A percentile compares a stretch with the other conserved stretches of the same genome.
Conservation (phyloP, 2,888 invertebrate species). For the Bombylius major region DNA sequence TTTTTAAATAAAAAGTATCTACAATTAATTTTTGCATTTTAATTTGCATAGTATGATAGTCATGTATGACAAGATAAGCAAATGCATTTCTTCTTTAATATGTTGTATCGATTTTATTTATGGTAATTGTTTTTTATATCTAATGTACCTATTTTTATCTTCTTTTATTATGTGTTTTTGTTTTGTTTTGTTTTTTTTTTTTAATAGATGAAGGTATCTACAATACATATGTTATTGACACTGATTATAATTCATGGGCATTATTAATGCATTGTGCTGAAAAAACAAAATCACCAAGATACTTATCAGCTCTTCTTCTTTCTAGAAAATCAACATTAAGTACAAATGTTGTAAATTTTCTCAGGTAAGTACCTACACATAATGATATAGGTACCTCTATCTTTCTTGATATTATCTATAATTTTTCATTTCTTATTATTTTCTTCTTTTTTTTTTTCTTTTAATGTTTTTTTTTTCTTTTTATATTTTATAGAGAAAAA, state of each 20-base stretch:
- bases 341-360: constrained; percentile 40
- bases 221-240: constrained; percentile 75
- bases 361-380: constrained; percentile 21
- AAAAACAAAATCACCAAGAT: constrained; percentile 62
- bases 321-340: constrained; percentile 48
- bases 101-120: not conserved
- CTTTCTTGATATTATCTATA: too few species aligned
- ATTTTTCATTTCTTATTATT: too few species aligned
- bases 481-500: constrained; percentile 26
- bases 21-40: too few species aligned
- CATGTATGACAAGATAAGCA: too few species aligned
- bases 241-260: constrained; percentile 73
- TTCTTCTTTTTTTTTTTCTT: not conserved
- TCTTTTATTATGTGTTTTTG: not conserved
- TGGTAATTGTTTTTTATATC: not conserved
- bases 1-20: too few species aligned
- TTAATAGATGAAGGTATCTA: constrained; percentile 71
- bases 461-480: not conserved
- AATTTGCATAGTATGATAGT: too few species aligned
- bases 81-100: too few species aligned
- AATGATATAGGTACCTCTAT: too few species aligned
- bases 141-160: not conserved
- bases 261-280: constrained; percentile 77
- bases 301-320: constrained; percentile 70
- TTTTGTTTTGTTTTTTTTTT: constrained; percentile 16